phyloP scores from a whole-genome alignment of 2,888 invertebrate genomes.

The Lutraria lutraria region DNA sequence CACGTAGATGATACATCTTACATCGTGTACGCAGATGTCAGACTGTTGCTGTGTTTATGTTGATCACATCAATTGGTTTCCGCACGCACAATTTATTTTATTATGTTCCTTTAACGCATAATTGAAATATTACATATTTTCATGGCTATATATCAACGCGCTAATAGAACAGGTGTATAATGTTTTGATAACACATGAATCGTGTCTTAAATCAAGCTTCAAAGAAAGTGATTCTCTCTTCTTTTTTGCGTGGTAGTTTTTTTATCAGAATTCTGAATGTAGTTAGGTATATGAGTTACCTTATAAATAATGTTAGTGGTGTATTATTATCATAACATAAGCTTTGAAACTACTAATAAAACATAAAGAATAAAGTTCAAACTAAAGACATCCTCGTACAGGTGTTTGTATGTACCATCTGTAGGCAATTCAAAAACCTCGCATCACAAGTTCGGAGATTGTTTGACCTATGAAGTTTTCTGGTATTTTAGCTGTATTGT shows the following conservation, averaged over 20 bases:
- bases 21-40: background rate
- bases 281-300: background rate
- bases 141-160: slow-evolving; percentile 20
- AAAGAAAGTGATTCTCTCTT: slow-evolving; percentile 24
- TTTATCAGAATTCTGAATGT: background rate
- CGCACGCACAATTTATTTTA: slow-evolving; percentile 42
- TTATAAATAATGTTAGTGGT: background rate
- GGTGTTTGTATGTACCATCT: slow-evolving; percentile 4
- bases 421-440: background rate
- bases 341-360: background rate
- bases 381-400: background rate
- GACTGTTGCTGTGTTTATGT: background rate
- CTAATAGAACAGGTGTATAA: slow-evolving; percentile 45
- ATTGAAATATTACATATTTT: slow-evolving; percentile 46
- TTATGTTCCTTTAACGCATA: slow-evolving; percentile 36
- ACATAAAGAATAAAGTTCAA: background rate
- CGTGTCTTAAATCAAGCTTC: slow-evolving; percentile 27
- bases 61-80: slow-evolving; percentile 11
- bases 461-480: background rate
- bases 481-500: background rate
- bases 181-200: slow-evolving; percentile 28
- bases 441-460: background rate
- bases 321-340: background rate
- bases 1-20: background rate
- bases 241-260: background rate